Percentiles rank a stretch among this genome's conserved stretches.
Conservation (phyloP, 2,113 vertebrate genomes). For the Pithys albifrons region DNA sequence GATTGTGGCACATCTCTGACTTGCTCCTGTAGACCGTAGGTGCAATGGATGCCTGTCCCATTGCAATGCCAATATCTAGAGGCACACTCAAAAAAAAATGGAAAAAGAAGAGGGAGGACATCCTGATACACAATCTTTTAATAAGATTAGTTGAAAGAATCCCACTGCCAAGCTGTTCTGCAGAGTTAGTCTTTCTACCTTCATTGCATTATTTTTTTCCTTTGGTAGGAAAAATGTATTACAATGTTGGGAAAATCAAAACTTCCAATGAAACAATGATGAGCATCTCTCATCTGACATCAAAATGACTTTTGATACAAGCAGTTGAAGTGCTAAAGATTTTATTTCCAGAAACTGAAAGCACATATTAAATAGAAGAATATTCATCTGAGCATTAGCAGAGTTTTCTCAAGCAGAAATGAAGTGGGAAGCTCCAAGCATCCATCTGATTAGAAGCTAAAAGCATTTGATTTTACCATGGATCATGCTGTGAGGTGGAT, state of each 20-base stretch:
- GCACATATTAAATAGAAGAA: neutral
- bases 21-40: neutral
- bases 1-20: neutral
- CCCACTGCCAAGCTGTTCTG: neutral
- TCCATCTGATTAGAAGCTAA: neutral
- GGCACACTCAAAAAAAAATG: neutral
- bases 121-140: neutral
- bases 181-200: neutral
- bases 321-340: constrained; percentile 14
- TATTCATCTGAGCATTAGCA: neutral
- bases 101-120: neutral
- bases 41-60: neutral
- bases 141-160: neutral
- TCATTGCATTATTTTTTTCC: neutral
- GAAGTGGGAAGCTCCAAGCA: neutral
- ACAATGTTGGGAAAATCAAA: neutral
- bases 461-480: constrained; percentile 23
- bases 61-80: neutral
- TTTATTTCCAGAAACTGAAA: constrained; percentile 37
- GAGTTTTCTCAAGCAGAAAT: neutral
- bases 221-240: constrained; percentile 24
- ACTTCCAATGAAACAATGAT: neutral
- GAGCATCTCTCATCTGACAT: constrained; percentile 8
- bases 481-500: neutral
- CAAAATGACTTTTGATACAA: constrained; percentile 17